Evolutionary conservation across 1,140 invertebrate genomes (phyloP).

Genomic region (Caerostris extrusa): DNA sequence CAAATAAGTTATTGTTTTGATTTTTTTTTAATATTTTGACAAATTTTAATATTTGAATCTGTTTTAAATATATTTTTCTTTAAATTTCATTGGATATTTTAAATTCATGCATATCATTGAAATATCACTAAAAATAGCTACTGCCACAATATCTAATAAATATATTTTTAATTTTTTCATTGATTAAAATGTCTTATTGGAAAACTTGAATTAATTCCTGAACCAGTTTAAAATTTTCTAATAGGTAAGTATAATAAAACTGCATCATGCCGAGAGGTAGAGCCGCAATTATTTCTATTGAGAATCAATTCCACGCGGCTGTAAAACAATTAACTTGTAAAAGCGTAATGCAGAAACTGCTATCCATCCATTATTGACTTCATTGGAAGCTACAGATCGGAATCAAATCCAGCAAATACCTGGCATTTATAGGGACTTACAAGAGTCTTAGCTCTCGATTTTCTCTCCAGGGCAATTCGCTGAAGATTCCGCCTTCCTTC

Average conservation of each 20-base stretch:
- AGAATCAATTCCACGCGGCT: not conserved
- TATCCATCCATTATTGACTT: not conserved
- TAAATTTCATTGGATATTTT: no score
- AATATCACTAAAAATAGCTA: no score
- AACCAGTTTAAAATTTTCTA: no score
- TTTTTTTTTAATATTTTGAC: no score
- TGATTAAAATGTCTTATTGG: no score
- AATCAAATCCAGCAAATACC: conserved; percentile 42
- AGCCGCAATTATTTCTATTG: not conserved
- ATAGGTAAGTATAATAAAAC: not conserved
- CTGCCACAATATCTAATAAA: no score
- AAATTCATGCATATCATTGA: no score
- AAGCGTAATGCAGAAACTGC: conserved; percentile 16
- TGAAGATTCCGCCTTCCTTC: conserved; percentile 39
- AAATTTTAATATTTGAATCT: no score
- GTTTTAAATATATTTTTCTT: no score
- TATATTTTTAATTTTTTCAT: no score
- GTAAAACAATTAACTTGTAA: not conserved
- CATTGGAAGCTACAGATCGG: conserved; percentile 53
- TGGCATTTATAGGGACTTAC: conserved; percentile 62
- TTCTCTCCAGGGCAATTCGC: conserved; percentile 65
- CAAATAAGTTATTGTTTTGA: no score
- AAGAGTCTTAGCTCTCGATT: conserved; percentile 66
- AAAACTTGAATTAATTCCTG: no score
- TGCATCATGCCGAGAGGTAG: not conserved